Base-by-base conservation (phyloP, 2,113 vertebrate species). In the Cheirogaleus medius region DNA sequence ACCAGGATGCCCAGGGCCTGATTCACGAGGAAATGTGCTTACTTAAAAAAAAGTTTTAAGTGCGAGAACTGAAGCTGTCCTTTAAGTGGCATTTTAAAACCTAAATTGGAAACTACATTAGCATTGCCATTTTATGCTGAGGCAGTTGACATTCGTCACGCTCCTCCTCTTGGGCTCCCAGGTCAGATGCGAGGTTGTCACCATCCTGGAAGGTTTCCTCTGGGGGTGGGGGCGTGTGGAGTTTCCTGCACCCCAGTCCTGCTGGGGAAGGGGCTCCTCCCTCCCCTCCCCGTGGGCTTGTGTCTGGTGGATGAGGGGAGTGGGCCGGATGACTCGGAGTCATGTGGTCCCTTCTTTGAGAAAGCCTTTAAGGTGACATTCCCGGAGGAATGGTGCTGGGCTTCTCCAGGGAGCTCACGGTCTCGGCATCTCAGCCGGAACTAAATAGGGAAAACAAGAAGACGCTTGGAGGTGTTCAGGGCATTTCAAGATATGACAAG, bases 41-140 rank as follows among this genome's bases (percentile, higher is more conserved):
- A 76, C 90, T 93, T 92, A 8, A 29, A 29, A 69, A 95, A 87
- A 87, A 76, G 39, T 88, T 88, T 49, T 37, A 82, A 90, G 85
- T 25, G 90, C 95, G 90, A 97, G 91, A 92, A 90, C 56, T 60
- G 88, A 87, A 71, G 87, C 39, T 98, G 98, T 93, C 97, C 97
- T 98, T 98, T 98, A 89, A 66, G 74, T 98, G 98, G 84, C 90
- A 98, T 98, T 98, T 98, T 71, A 86, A 93, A 96, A 81, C 63
- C 87, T 95, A 98, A 95, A 96, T 95, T 87, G 66, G 97, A 96
- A 92, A 87, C 44, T 27, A 60, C 63, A 71, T 96, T 86, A 90
- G 87, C 92, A 94, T 76, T 97, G 96, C 96, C 96, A 95, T 98
- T 97, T 95, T 73, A 74, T 91, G 81, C 64, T 10, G 44, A 95